phyloP scores from a whole-genome alignment of 2,797 vertebrate genomes.

The Epinephelus awoara region DNA sequence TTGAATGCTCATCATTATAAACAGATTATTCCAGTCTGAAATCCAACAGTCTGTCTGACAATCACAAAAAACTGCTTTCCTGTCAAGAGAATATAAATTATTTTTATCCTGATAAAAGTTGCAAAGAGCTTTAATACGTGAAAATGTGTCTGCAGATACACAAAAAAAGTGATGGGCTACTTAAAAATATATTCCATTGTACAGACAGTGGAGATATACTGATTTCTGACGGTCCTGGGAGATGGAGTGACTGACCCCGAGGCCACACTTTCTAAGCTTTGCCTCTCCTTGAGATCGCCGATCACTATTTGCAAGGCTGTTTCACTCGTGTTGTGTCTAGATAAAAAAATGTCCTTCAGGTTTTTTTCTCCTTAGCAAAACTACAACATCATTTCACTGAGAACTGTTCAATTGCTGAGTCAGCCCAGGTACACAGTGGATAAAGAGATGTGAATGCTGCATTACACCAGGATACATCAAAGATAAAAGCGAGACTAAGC shows the following conservation, averaged over 20 bases:
- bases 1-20: constrained; percentile 52
- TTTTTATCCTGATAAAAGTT: constrained; percentile 68
- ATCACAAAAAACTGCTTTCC: constrained; percentile 67
- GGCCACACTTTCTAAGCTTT: constrained; percentile 11
- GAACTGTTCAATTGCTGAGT: constrained; percentile 62
- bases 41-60: constrained; percentile 58
- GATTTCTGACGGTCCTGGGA: constrained; percentile 5
- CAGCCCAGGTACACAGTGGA: constrained; percentile 62
- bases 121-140: constrained; percentile 62
- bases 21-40: constrained; percentile 38
- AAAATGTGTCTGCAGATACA: constrained; percentile 38
- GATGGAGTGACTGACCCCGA: not conserved
- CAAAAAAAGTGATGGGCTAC: constrained; percentile 21
- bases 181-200: constrained; percentile 20
- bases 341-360: constrained; percentile 24
- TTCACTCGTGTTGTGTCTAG: not conserved
- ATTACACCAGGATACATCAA: constrained; percentile 63
- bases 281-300: not conserved
- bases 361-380: constrained; percentile 17
- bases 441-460: constrained; percentile 69
- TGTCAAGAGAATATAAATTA: constrained; percentile 67
- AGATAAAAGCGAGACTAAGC: constrained; percentile 71
- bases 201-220: constrained; percentile 8
- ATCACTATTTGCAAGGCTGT: constrained; percentile 10
- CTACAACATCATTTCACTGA: constrained; percentile 33